phyloP scores from a whole-genome alignment of 2,888 invertebrate species.

The Eurytoma adleriae region DNA sequence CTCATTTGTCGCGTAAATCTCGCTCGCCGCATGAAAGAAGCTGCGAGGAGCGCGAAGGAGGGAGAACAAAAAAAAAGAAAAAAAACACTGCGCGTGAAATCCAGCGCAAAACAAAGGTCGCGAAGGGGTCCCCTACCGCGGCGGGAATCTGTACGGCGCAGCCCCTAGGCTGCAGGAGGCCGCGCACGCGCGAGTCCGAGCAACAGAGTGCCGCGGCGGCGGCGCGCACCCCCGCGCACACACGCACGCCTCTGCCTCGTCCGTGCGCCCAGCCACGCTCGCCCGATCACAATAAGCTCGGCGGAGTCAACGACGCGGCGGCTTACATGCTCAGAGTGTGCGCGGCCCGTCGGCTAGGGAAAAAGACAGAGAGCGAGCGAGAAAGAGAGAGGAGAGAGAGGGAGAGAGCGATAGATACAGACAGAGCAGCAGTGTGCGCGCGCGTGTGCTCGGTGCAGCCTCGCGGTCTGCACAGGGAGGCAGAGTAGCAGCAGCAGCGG shows the following conservation, averaged over 20 bases:
- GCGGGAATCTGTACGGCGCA: not conserved
- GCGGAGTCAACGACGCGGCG: not conserved
- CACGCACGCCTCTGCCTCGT: not conserved
- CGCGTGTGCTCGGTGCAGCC: not conserved
- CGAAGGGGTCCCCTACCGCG: no score
- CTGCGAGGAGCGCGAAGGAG: no score
- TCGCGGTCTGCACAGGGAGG: not conserved
- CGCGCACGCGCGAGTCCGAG: slow-evolving; percentile 18
- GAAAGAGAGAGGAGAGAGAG: not conserved
- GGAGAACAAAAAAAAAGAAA: no score
- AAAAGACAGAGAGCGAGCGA: no score
- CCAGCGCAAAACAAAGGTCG: not conserved
- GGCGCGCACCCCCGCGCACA: not conserved
- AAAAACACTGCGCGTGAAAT: no score
- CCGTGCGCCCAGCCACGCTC: not conserved
- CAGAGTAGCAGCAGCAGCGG: not conserved
- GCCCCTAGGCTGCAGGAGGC: not conserved
- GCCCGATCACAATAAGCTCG: not conserved
- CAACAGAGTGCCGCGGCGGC: slow-evolving; percentile 32
- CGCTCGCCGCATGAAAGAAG: no score
- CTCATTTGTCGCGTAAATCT: no score
- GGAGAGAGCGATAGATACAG: not conserved
- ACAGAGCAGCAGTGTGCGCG: slow-evolving; percentile 3
- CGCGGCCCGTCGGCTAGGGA: not conserved
- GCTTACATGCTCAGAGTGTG: not conserved